phyloP scores from a whole-genome alignment of 2,113 vertebrate species.

The Gadus macrocephalus region DNA sequence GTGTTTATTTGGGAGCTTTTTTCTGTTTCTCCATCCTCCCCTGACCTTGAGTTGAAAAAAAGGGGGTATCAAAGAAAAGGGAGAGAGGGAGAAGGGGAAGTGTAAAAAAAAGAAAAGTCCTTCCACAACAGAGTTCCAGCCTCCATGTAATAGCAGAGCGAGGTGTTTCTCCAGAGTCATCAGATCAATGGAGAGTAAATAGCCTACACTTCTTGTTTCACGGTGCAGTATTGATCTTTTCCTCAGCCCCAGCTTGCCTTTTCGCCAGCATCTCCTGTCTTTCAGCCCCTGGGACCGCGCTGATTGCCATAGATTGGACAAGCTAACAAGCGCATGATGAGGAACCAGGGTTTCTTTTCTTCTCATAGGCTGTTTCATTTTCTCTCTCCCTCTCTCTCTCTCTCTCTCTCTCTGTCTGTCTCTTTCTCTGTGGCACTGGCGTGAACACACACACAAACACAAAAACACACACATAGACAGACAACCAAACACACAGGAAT shows the following conservation, averaged over 20 bases:
- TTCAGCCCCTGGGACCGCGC: slow-evolving; percentile 94
- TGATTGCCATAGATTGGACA: slow-evolving; percentile 99
- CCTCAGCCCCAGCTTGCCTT: slow-evolving; percentile 91
- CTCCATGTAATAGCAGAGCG: slow-evolving; percentile 96
- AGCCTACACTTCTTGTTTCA: slow-evolving; percentile 99
- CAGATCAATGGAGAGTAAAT: slow-evolving; percentile 99
- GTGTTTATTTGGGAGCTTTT: slow-evolving; percentile 64
- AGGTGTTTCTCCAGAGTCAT: slow-evolving; percentile 99
- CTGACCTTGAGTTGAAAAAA: slow-evolving; percentile 80
- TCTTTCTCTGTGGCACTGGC: slow-evolving; percentile 77
- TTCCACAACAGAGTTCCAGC: slow-evolving; percentile 86
- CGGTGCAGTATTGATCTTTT: slow-evolving; percentile 97
- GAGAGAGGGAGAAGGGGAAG: slow-evolving; percentile 26
- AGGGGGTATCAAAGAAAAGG: background rate
- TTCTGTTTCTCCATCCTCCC: slow-evolving; percentile 81
- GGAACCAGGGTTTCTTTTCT: slow-evolving; percentile 78
- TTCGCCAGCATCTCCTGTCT: slow-evolving; percentile 86
- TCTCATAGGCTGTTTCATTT: slow-evolving; percentile 72
- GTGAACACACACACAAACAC: slow-evolving; percentile 58
- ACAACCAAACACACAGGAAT: slow-evolving; percentile 71
- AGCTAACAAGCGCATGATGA: slow-evolving; percentile 99
- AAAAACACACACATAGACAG: slow-evolving; percentile 50
- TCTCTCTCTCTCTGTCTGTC: too few relatives aligned
- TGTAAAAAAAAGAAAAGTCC: slow-evolving; percentile 59
- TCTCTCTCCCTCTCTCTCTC: background rate